Evolutionary conservation across 2,113 vertebrate genomes (phyloP), one percentile per base, ranked within the genome.

Genomic region (Microtus ochrogaster): DNA sequence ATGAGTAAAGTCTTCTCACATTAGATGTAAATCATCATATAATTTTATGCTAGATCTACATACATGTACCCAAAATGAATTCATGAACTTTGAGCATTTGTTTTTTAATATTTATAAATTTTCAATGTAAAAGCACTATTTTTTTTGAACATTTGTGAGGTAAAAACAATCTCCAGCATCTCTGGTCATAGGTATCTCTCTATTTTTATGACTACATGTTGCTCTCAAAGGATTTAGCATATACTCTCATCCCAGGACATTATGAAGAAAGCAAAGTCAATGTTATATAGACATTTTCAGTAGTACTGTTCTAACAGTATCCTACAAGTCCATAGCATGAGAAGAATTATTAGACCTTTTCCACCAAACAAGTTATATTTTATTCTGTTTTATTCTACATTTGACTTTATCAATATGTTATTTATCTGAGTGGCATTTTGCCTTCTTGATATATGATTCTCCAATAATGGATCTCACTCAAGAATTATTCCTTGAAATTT

Each of bases 31-130:
- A 61, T 3, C 76, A 22, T 61, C 33, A 89, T 21, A 55, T 44
- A 84, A 89, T 79, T 89, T 65, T 91, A 16, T 41, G 30, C 87
- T 11, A 33, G 61, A 49, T 22, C 17, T 4, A 33, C 5, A 33
- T 2, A 74, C 11, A 22, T 21, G 14, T 47, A 77, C 44, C 21
- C 9, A n/a, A n/a, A 92, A 41, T 30, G 30, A 85, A 24, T 11
- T 82, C 12, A 16, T 65, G 36, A 90, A 83, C 2, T 5, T 93
- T 63, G 63, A 12, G 3, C 14, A 73, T 76, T 93, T 52, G 44
- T 74, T 84, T 91, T 82, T 22, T 0, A 58, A 92, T 74, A 73
- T 93, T 55, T n/a, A 66, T 76, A 95, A 76, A 55, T 78, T 52
- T 93, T 87, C 16, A 73, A 16, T 55, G 36, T 83, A 17, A 90